A percentile compares a stretch with the other conserved stretches of the same genome.
Conservation (phyloP, 2,113 vertebrate genomes). For the Eptesicus fuscus region DNA sequence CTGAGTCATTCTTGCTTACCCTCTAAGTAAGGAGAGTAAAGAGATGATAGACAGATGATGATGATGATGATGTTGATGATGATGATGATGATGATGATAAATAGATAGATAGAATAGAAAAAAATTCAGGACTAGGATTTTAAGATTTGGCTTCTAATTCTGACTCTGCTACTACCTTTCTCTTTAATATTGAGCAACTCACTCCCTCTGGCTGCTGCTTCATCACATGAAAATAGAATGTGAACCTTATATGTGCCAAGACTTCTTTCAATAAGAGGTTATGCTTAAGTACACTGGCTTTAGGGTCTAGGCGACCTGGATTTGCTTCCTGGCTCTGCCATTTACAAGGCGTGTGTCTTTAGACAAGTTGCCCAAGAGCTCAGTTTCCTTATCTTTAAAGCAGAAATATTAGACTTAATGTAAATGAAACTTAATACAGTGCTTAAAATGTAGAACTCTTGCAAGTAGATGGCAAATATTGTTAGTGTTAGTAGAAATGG, state of each 20-base stretch:
- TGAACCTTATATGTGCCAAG: neutral
- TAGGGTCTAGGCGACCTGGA: neutral
- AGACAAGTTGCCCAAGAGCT: neutral
- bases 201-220: neutral
- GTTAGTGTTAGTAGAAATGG: neutral
- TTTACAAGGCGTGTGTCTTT: neutral
- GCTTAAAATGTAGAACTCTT: neutral
- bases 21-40: neutral
- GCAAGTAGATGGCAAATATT: neutral
- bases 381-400: constrained; percentile 5
- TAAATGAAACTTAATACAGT: neutral
- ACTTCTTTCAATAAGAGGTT: neutral
- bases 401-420: neutral
- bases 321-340: neutral
- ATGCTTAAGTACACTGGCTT: neutral
- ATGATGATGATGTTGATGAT: neutral
- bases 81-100: neutral
- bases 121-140: neutral
- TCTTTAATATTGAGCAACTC: neutral
- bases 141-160: neutral
- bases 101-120: neutral
- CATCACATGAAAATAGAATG: neutral
- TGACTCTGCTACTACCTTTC: neutral
- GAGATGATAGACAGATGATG: neutral
- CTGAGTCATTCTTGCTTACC: neutral